Evolutionary conservation across 1,140 invertebrate genomes (phyloP), one percentile per base, ranked within the genome.

Genomic region (Elymnias hypermnestra): DNA sequence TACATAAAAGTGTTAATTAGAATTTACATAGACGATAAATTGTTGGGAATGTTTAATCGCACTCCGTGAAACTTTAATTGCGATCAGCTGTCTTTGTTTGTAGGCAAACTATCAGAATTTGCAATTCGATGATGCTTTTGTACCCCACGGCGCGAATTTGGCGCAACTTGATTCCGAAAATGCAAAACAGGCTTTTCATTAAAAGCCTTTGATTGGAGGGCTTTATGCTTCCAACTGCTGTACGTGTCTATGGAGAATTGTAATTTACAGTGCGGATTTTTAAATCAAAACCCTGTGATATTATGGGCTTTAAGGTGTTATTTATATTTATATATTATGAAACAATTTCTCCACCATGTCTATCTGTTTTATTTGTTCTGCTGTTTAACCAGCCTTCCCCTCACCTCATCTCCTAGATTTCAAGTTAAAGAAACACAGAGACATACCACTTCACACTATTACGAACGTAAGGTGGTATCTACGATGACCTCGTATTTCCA

Each of bases 161-260:
- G 12, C 25, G 44, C 18, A 17, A 18, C 14, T 39, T 28, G 33
- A 29, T 46, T 47, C 36, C 22, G 44, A 47, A 47, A 47, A 47
- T 47, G 44, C 44, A 47, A 47, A 47, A 47, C 44, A 47, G 44
- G 31, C 21, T 44, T 47, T 39, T 47, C 25, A 38, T 47, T 39
- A 47, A 22, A 47, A 17, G 31, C 31, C 19, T 22, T 47, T 29
- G 44, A 45, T 35, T 36, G 28, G 31, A 31, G 17, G 35, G 23
- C 22, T 38, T 38, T 23, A 13, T 10, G 23, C 38, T 15, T 5
- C 14, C 7, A 33, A 33, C 29, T 15, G 13, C 0, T 15, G 29
- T n/a, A 33, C 15, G 13, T 14, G 6, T 33, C 29, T 12, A 5
- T 5, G 26, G 2, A 10, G 6, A 2, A 8, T 33, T 33, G 2